Evolutionary conservation across 2,113 vertebrate genomes (phyloP), one percentile per base, ranked within the genome.

Genomic region (Emydocephalus ijimae): DNA sequence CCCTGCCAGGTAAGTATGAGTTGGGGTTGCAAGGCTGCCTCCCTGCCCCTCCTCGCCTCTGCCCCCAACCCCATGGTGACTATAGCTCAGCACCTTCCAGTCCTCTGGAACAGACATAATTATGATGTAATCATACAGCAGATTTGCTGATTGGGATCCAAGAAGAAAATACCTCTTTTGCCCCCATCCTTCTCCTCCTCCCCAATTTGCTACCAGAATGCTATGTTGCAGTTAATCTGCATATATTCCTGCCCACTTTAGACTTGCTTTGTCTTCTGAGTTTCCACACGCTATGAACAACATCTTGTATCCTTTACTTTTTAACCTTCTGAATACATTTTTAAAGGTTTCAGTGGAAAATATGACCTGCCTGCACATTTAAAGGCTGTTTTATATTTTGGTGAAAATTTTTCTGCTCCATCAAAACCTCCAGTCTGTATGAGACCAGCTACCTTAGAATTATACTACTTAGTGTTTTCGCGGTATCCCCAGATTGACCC

Each of bases 1-100:
- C 56, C 64, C 90, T 90, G 50, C 64, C 64, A 91, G 64, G 89
- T 81, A 85, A 85, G 74, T 91, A 86, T 91, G 90, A 86, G 90
- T n/a, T 90, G 61, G 18, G 4, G 4, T 0, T 0, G 59, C 89
- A 9, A 6, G 3, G 23, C 23, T n/a, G 18, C 43, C 59, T 21
- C 59, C 59, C 11, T 1, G 15, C 61, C 59, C 45, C 61, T 90
- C 52, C 61, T 8, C 18, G 7, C 21, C 87, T 11, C 64, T 88
- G 10, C 61, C 29, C 3, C 0, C 29, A 5, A 48, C 0, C 0
- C 14, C 54, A 92, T 1, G 1, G 91, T 39, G 69, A 81, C 5
- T 2, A 20, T 3, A 81, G 34, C 69, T 81, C 69, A 20, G 34
- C 34, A 81, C n/a, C 69, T 81, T 81, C 69, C 69, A 39, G 69